Conservation (phyloP, 2,888 invertebrate species). For the Dasypogon diadema region DNA sequence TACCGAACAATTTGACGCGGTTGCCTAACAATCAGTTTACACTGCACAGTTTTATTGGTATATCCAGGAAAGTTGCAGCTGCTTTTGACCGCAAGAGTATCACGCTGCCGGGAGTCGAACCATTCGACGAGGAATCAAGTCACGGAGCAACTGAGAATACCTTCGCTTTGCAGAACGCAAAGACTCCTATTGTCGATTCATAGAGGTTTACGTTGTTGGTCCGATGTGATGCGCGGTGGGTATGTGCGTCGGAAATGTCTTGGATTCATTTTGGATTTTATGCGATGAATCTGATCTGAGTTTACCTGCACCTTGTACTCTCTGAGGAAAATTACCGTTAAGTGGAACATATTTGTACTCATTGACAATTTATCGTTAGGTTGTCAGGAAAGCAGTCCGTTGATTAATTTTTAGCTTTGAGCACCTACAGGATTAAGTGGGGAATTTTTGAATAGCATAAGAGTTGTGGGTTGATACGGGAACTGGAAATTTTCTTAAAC, state of each 20-base stretch:
- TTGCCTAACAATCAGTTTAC: constrained; percentile 4
- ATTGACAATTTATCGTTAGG: constrained; percentile 1
- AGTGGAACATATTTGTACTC: background rate
- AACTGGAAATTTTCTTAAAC: no score
- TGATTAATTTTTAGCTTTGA: background rate
- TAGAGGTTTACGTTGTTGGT: background rate
- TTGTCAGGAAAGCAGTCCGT: background rate
- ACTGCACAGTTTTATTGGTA: background rate
- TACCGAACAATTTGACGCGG: constrained; percentile 3
- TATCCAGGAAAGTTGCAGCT: constrained; percentile 27
- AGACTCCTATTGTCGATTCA: background rate
- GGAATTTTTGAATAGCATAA: no score
- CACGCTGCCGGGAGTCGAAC: background rate
- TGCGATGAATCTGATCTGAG: background rate
- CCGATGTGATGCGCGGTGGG: background rate
- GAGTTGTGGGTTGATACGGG: no score
- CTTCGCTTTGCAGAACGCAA: background rate
- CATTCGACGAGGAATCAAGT: constrained; percentile 35
- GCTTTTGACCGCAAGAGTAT: background rate
- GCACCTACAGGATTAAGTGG: background rate
- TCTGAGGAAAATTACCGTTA: background rate
- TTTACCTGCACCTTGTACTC: no score
- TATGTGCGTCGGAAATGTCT: background rate
- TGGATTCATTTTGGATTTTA: background rate
- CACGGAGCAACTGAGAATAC: constrained; percentile 45